Evolutionary conservation across 2,113 vertebrate genomes (phyloP).

Genomic region (Urocynchramus pylzowi): DNA sequence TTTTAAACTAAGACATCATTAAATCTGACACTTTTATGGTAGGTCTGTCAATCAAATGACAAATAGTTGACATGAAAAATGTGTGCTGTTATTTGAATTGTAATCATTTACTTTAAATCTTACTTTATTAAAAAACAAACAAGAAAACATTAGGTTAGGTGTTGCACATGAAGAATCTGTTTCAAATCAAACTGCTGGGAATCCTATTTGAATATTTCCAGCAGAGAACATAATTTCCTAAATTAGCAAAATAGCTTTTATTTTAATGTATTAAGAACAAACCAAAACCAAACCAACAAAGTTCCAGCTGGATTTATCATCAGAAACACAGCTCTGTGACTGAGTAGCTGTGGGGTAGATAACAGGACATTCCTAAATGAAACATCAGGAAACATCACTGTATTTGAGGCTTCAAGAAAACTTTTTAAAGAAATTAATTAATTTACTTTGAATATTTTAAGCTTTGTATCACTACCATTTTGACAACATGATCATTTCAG

Average conservation of each 20-base stretch:
- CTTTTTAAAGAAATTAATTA: neutral
- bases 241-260: neutral
- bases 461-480: neutral
- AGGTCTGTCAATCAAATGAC: neutral
- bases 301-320: slow-evolving; percentile 1
- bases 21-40: neutral
- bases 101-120: neutral
- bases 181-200: neutral
- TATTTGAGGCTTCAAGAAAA: neutral
- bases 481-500: neutral
- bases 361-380: neutral
- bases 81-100: neutral
- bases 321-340: neutral
- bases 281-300: neutral
- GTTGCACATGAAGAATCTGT: neutral
- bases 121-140: neutral
- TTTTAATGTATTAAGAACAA: neutral
- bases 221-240: slow-evolving; percentile 27
- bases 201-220: slow-evolving; percentile 32
- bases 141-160: neutral
- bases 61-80: neutral
- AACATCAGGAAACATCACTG: neutral
- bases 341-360: slow-evolving; percentile 3
- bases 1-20: neutral
- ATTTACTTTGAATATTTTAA: neutral